phyloP scores from a whole-genome alignment of 2,113 vertebrate species.

The Aramus guarauna region DNA sequence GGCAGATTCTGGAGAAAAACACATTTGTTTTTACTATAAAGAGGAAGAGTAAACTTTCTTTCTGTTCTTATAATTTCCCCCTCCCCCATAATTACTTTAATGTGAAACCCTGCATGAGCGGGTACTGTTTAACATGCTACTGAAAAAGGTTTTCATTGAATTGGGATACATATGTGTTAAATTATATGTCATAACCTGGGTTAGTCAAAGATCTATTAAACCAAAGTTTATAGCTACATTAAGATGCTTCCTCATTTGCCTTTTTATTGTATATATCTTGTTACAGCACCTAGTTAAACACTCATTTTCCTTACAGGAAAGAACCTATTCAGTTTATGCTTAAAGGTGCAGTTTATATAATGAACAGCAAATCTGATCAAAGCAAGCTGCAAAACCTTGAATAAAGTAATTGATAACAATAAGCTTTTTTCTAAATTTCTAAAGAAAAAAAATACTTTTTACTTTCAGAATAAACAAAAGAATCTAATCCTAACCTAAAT shows the following conservation, averaged over 20 bases:
- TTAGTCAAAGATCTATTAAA: neutral
- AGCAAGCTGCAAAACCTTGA: neutral
- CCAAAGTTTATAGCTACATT: neutral
- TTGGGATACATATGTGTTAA: neutral
- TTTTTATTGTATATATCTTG: neutral
- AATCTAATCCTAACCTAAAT: neutral
- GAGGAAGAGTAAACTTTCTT: constrained; percentile 70
- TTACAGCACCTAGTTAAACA: neutral
- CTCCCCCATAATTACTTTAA: constrained; percentile 24
- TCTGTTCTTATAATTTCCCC: constrained; percentile 25
- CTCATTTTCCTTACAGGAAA: neutral
- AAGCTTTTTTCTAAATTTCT: neutral
- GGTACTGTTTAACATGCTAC: neutral
- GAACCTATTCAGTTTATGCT: neutral
- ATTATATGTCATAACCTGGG: neutral
- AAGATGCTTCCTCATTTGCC: neutral
- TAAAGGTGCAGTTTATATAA: neutral
- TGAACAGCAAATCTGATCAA: neutral
- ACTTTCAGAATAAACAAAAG: neutral
- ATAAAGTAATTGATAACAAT: neutral
- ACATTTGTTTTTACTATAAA: constrained; percentile 74
- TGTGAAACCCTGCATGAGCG: neutral
- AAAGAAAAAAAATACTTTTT: neutral
- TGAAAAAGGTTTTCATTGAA: neutral
- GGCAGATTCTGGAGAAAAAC: constrained; percentile 71